Evolutionary conservation across 2,888 invertebrate genomes (phyloP).

Genomic region (Erebia palarica): DNA sequence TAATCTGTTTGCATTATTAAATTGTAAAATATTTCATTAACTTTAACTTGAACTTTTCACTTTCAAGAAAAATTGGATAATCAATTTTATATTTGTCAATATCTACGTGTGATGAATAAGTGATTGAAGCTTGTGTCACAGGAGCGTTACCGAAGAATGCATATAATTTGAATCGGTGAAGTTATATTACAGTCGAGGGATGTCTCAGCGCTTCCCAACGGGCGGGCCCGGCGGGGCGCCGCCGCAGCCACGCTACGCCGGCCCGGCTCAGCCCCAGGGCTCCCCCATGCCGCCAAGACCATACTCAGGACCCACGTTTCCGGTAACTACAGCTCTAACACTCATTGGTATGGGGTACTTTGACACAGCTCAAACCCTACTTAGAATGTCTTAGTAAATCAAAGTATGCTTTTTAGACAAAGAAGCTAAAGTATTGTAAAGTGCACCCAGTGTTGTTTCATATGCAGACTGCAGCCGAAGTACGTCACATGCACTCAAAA

Average conservation of each 20-base stretch:
- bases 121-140: neutral
- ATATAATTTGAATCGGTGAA: slow-evolving; percentile 40
- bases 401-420: too few relatives aligned
- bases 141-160: neutral
- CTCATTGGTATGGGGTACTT: too few relatives aligned
- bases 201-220: slow-evolving; percentile 71
- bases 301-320: slow-evolving; percentile 88
- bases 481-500: too few relatives aligned
- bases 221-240: slow-evolving; percentile 58
- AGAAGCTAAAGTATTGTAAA: too few relatives aligned
- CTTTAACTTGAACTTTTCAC: too few relatives aligned
- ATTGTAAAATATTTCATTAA: too few relatives aligned
- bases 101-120: neutral
- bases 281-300: slow-evolving; percentile 87
- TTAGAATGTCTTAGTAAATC: too few relatives aligned
- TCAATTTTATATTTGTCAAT: neutral
- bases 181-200: slow-evolving; percentile 36
- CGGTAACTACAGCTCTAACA: slow-evolving; percentile 75
- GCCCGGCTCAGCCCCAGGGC: slow-evolving; percentile 82
- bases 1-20: too few relatives aligned
- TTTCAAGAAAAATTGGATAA: neutral
- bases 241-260: slow-evolving; percentile 67
- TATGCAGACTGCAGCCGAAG: too few relatives aligned
- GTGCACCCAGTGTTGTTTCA: too few relatives aligned
- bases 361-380: too few relatives aligned